phyloP scores from a whole-genome alignment of 1,140 invertebrate genomes.

The Neodiprion lecontei region DNA sequence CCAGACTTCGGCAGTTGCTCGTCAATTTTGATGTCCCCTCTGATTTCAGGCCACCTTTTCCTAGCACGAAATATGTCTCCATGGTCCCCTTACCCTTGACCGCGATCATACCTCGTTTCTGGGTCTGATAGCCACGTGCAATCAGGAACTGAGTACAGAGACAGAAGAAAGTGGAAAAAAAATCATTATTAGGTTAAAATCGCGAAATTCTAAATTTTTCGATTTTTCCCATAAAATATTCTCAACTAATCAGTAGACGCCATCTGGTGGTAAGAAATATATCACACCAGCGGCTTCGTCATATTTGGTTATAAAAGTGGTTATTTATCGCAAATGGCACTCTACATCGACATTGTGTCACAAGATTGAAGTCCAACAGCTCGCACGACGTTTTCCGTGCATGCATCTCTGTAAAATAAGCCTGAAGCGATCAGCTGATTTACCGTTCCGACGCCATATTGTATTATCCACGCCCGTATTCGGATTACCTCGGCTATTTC shows the following conservation, averaged over 20 bases:
- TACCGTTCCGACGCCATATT: too few relatives aligned
- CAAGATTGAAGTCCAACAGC: too few relatives aligned
- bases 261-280: too few relatives aligned
- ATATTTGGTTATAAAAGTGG: constrained; percentile 18
- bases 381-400: too few relatives aligned
- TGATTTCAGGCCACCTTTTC: constrained; percentile 61
- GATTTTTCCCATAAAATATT: neutral
- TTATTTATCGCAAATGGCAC: neutral
- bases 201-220: constrained; percentile 19
- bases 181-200: neutral
- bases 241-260: neutral
- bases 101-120: constrained; percentile 81
- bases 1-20: constrained; percentile 78
- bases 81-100: constrained; percentile 96
- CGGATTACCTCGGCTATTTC: constrained; percentile 77
- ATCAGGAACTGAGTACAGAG: constrained; percentile 68
- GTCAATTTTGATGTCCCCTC: constrained; percentile 67
- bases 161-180: constrained; percentile 29
- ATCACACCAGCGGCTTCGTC: too few relatives aligned
- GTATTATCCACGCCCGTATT: neutral
- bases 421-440: too few relatives aligned
- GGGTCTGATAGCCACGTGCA: constrained; percentile 73
- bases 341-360: neutral
- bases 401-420: too few relatives aligned
- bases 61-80: constrained; percentile 91